phyloP scores from a whole-genome alignment of 2,797 vertebrate species.

The Chelon labrosus region DNA sequence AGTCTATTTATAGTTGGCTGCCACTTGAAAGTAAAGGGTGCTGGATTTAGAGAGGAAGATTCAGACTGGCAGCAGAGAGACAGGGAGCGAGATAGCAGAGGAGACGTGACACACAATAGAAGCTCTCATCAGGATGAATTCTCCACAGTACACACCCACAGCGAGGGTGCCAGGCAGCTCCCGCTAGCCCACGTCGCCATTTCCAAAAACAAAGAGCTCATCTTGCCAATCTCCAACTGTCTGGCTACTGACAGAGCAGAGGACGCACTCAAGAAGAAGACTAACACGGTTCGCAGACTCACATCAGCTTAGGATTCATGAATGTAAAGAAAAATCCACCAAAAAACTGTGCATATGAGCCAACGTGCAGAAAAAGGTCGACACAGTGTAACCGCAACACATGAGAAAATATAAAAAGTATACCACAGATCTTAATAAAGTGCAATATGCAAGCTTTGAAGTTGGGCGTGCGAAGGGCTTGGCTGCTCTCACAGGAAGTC shows the following conservation, averaged over 20 bases:
- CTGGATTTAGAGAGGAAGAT: slow-evolving; percentile 24
- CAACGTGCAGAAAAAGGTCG: neutral
- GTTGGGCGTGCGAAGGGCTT: slow-evolving; percentile 49
- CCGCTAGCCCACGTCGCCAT: slow-evolving; percentile 29
- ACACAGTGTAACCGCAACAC: slow-evolving; percentile 8
- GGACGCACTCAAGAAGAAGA: slow-evolving; percentile 18
- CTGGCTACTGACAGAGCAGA: slow-evolving; percentile 41
- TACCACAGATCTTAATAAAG: slow-evolving; percentile 45
- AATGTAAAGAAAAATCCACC: neutral
- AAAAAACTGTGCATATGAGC: slow-evolving; percentile 3
- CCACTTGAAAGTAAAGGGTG: slow-evolving; percentile 24
- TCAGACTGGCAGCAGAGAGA: slow-evolving; percentile 17
- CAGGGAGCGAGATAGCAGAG: slow-evolving; percentile 41
- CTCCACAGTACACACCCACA: slow-evolving; percentile 54
- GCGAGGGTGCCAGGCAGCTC: slow-evolving; percentile 53
- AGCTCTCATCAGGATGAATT: slow-evolving; percentile 64
- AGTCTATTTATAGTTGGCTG: slow-evolving; percentile 14
- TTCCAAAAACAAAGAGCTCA: slow-evolving; percentile 64
- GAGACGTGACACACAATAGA: slow-evolving; percentile 61
- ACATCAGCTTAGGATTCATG: neutral
- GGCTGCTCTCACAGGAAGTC: slow-evolving; percentile 73
- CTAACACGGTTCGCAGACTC: slow-evolving; percentile 10
- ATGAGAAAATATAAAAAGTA: slow-evolving; percentile 8
- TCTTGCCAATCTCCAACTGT: slow-evolving; percentile 53
- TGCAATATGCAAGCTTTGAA: slow-evolving; percentile 61